Base-by-base conservation (phyloP, 2,888 invertebrate genomes). In the Cryptophagus acutangulus region DNA sequence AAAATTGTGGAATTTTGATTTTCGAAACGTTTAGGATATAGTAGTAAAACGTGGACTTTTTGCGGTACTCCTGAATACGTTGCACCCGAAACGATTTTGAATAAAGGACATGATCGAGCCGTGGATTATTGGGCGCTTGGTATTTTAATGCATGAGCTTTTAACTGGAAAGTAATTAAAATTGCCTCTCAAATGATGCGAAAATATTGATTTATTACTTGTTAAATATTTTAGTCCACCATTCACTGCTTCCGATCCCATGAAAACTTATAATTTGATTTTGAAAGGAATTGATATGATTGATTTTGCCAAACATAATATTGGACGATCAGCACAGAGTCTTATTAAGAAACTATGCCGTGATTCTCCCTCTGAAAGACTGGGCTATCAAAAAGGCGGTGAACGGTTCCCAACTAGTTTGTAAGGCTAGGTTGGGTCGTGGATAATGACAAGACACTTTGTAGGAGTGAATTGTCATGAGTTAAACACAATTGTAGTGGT, bases 71-170 rank as follows among this genome's bases (percentile, higher is more conserved):
- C 82, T 0, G 77, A 81, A 49, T 76, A 76, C 49, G 74, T 75
- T 2, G 73, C 75, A 0, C 76, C 76, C 0, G 76, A 83, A 67
- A 79, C 82, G 17, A 83, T 84, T 48, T 66, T 84, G 33, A 84
- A 83, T 66, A 81, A 80, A 58, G 83, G 83, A 2, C 83, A 84
- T 59, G 83, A 84, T 59, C 72, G 79, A 46, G 77, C 82, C 1
- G 83, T 82, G 1, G 84, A 84, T 63, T 82, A 80, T 63, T 84
- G 84, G 84, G 78, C 82, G 1, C 66, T 83, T 24, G 82, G 81
- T 28, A 77, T 81, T 44, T 70, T 81, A 41, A 76, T 81, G 71
- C 79, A 76, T 58, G 81, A 82, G 61, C 69, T 82, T 31, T 67
- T 81, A 13, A 78, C 78, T n/a, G 81, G 82, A 60, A 75, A 75